Evolutionary conservation across 2,888 invertebrate species (phyloP).

Genomic region (Lasiommata megera): DNA sequence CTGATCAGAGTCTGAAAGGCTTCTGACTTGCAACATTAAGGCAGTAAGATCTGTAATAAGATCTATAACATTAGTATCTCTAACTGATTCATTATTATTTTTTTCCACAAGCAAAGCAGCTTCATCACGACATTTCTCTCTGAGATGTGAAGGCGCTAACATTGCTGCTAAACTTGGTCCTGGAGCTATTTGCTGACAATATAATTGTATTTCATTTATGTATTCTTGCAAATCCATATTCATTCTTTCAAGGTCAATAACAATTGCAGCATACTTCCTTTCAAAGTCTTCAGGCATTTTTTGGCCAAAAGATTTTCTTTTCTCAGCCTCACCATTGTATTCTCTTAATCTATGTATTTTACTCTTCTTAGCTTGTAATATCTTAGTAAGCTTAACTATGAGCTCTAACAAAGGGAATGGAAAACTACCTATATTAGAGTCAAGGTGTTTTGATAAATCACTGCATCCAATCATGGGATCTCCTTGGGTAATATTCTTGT

Average conservation of each 20-base stretch:
- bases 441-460: conserved; percentile 67
- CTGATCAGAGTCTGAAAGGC: conserved; percentile 88
- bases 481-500: conserved; percentile 74
- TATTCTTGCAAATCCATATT: conserved; percentile 93
- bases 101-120: conserved; percentile 90
- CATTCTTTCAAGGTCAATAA: conserved; percentile 94
- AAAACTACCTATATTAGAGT: conserved; percentile 87
- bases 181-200: conserved; percentile 92
- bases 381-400: conserved; percentile 93
- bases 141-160: conserved; percentile 92
- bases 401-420: conserved; percentile 92
- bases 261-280: conserved; percentile 91
- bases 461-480: conserved; percentile 86
- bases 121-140: conserved; percentile 93
- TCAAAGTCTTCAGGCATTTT: conserved; percentile 93
- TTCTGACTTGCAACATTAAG: conserved; percentile 93
- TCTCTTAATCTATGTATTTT: conserved; percentile 90
- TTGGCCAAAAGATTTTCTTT: conserved; percentile 89
- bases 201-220: conserved; percentile 91
- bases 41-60: conserved; percentile 94
- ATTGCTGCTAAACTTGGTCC: conserved; percentile 93
- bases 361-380: conserved; percentile 89
- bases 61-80: conserved; percentile 84
- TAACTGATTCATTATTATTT: conserved; percentile 83
- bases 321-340: conserved; percentile 95